phyloP scores from a whole-genome alignment of 2,888 invertebrate species.

The Archips xylosteana region DNA sequence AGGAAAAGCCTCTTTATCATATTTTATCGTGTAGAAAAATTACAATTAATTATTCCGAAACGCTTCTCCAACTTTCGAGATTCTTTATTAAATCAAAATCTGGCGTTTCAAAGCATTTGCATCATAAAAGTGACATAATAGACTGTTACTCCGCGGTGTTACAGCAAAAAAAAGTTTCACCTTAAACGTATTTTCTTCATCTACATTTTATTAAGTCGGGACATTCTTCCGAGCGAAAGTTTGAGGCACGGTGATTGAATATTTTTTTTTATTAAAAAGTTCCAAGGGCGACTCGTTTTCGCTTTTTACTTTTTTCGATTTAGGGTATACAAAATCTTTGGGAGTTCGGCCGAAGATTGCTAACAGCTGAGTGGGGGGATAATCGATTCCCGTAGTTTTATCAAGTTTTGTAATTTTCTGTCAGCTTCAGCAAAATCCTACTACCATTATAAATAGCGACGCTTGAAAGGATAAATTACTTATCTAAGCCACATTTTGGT shows the following conservation, averaged over 20 bases:
- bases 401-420: background rate
- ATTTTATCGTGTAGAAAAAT: conserved; percentile 48
- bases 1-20: conserved; percentile 42
- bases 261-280: conserved; percentile 62
- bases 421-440: background rate
- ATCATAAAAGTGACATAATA: conserved; percentile 50
- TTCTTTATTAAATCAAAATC: conserved; percentile 43
- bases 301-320: conserved; percentile 39
- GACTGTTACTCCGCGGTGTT: conserved; percentile 45
- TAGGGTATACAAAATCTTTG: conserved; percentile 9
- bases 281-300: conserved; percentile 39
- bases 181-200: conserved; percentile 59
- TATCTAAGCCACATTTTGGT: no score
- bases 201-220: conserved; percentile 71
- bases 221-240: conserved; percentile 58
- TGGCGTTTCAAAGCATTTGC: conserved; percentile 46
- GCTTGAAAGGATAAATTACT: no score
- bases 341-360: background rate
- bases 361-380: conserved; percentile 2
- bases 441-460: no score
- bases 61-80: conserved; percentile 34
- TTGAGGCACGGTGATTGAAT: conserved; percentile 59
- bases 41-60: conserved; percentile 43
- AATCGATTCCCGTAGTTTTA: background rate
- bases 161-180: conserved; percentile 49